Base-by-base conservation (phyloP, 2,888 invertebrate species). In the Drosophila mayaguana region DNA sequence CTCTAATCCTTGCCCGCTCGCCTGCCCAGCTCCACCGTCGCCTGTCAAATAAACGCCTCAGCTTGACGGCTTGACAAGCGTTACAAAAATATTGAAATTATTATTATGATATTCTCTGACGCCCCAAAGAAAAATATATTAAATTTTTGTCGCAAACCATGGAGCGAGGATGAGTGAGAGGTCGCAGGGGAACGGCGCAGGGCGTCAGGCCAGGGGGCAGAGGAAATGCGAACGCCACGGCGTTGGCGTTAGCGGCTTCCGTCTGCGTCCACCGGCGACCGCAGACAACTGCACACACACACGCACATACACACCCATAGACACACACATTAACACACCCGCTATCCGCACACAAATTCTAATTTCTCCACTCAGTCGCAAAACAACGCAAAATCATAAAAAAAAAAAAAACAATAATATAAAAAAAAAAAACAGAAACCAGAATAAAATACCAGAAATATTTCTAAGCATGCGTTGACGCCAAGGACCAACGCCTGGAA, bases 31-130 rank as follows among this genome's bases (percentile, higher is more conserved):
- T 50, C 63, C 18, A 11, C 59, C 42, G 40, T 61, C 55, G 69
- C 83, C 86, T 89, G 89, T 91, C 91, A 89, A 89, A 88, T 88
- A 88, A 86, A 81, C 83, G 80, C 81, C 66, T 81, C 89, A 81
- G 75, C 67, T 75, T 75, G 74, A 81, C 73, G 25, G 40, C 42
- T 69, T 79, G 87, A 84, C 85, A 72, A 62, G 72, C 80, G 67
- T 75, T 62, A 78, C 78, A 75, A 78, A 85, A 89, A 81, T 89
- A 84, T 89, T 89, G 89, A 85, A 87, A 87, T 89, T 84, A 84
- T 88, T 81, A 84, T 89, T 80, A 89, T 84, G 81, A 88, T 81
- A 77, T 81, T 83, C 66, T 71, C 78, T 70, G 87, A 75, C 76
- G 67, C 63, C 62, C 69, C 66, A 66, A 69, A 65, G 63, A 79